phyloP scores from a whole-genome alignment of 2,888 invertebrate species.

The Tolmerus cingulatus region DNA sequence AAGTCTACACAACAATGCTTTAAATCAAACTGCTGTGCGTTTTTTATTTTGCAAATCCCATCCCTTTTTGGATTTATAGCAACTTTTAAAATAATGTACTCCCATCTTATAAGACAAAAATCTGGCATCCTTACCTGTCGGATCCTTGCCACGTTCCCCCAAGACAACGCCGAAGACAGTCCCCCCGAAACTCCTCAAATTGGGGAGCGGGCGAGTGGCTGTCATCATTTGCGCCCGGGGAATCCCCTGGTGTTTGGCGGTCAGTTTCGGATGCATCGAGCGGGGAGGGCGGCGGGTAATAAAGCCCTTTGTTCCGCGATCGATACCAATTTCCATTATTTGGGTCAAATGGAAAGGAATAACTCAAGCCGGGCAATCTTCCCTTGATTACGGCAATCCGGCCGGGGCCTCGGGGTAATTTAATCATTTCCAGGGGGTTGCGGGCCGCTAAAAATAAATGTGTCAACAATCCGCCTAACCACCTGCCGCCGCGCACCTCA shows the following conservation, averaged over 20 bases:
- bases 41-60: no score
- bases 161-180: not conserved
- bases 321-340: not conserved
- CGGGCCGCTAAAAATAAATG: not conserved
- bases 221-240: not conserved
- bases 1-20: no score
- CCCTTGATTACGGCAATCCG: not conserved
- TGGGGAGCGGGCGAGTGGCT: not conserved
- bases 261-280: not conserved
- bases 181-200: not conserved
- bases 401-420: not conserved
- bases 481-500: not conserved
- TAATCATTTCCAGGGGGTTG: not conserved
- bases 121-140: not conserved
- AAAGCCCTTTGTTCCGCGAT: not conserved
- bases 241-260: not conserved
- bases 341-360: not conserved
- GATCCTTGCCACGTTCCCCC: not conserved
- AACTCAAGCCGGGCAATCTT: not conserved
- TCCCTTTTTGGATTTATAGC: no score
- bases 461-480: not conserved
- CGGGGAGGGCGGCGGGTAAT: not conserved
- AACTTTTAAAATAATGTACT: no score
- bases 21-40: no score
- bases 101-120: no score